Evolutionary conservation across 1,140 invertebrate genomes (phyloP), one percentile per base, ranked within the genome.

Genomic region (Cataglyphis hispanica): DNA sequence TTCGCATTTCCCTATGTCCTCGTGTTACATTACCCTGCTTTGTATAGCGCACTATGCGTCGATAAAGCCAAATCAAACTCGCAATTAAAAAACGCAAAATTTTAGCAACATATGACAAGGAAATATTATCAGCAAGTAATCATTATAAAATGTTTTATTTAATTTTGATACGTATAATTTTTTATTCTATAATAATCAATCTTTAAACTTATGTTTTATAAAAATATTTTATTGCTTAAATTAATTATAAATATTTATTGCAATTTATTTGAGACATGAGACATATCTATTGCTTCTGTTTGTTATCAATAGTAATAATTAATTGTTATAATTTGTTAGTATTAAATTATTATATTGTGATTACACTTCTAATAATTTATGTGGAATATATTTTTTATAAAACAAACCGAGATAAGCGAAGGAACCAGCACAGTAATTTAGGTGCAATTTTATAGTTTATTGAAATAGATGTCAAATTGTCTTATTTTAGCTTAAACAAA

Each of bases 1-100:
- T 74, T 78, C 43, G 22, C 58, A 83, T 74, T 83, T 67, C 67
- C 67, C 53, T 43, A 60, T 43, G 50, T 19, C 34, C 25, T 25
- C 50, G 43, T 25, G 67, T 83, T 83, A 83, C 67, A 83, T 83
- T 69, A 43, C 7, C 50, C 66, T 56, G 53, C 67, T 83, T 83
- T 83, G 78, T 83, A 72, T 19, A 53, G 31, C 34, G 64, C 43
- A 80, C 77, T 80, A 69, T 69, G 75, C 75, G 40, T 13, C 75
- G 75, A 64, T 78, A 64, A 46, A 80, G 16, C 64, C 22, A 50
- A 80, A 80, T 80, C 63, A 80, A 80, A 80, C 22, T 37, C 46
- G 34, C 27, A 31, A 13, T 50, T 67, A 31, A 66, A 78, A 16
- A 16, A 16, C 31, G 43, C 43, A n/a, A 81, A 70, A 56, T 70